phyloP scores from a whole-genome alignment of 2,797 vertebrate species.

The Enteromius fasciolatus region DNA sequence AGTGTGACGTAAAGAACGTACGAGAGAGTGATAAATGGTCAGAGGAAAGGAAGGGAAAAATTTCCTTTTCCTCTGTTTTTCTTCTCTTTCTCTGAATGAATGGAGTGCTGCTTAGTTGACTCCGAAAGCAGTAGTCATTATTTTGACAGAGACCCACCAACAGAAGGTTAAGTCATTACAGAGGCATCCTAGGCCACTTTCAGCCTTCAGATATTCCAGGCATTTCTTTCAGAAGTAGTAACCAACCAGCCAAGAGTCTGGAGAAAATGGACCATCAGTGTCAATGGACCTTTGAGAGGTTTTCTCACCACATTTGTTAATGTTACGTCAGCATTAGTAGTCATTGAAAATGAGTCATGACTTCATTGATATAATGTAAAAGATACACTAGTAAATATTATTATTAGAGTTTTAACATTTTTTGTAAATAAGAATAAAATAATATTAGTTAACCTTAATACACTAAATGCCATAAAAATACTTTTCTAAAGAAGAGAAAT shows the following conservation, averaged over 20 bases:
- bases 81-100: conserved; percentile 47
- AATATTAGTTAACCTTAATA: neutral
- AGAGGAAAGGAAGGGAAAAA: conserved; percentile 44
- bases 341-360: neutral
- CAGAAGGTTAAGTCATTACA: conserved; percentile 54
- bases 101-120: conserved; percentile 54
- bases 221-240: conserved; percentile 11
- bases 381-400: neutral
- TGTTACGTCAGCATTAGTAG: neutral
- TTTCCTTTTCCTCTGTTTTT: conserved; percentile 52
- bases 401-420: neutral
- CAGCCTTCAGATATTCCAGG: conserved; percentile 24
- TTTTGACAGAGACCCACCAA: conserved; percentile 42
- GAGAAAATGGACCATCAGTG: neutral
- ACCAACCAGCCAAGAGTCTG: conserved; percentile 13
- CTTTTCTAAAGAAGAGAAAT: neutral
- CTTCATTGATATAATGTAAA: neutral
- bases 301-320: neutral
- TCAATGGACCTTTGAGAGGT: neutral
- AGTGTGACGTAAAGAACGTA: conserved; percentile 46
- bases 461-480: neutral
- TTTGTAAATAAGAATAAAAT: neutral
- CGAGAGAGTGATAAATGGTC: conserved; percentile 45
- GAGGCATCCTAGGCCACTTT: conserved; percentile 40
- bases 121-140: conserved; percentile 48